Base-by-base conservation (phyloP, 2,888 invertebrate genomes). In the Oxytorus armatus region DNA sequence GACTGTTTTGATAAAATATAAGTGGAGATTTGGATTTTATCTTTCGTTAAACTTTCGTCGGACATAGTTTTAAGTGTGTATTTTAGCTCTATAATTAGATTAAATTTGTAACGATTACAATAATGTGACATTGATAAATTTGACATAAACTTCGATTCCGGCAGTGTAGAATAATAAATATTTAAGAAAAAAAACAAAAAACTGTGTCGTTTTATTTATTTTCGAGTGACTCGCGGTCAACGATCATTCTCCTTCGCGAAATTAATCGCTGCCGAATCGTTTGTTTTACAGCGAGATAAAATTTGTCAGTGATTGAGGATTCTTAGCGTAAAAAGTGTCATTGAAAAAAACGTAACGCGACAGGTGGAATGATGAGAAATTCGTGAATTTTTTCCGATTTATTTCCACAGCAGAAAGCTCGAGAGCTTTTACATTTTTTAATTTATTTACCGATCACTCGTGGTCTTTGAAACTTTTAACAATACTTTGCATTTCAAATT, bases 171-270 rank as follows among this genome's bases (percentile, higher is more conserved):
- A 73, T 42, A 61, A 68, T 68, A 47, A 68, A 73, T 33, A 53
- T 33, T 25, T 66, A 51, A 18, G 74, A 69, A 61, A 69, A 69
- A 39, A 36, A 68, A n/a, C 8, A 23, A 39, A 49, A 39, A 14
- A 8, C 10, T 16, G 7, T 11, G 36, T 36, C 57, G 1, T 7
- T 63, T n/a, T 21, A 18, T 53, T n/a, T 25, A 55, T 1, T 21
- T 55, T 63, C 10, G 33, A 33, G 51, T n/a, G n/a, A n/a, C n/a
- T n/a, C n/a, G 61, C 44, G 18, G 44, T 65, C 73, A 63, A 18
- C 63, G 78, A 79, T 79, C 74, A 79, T 79, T 79, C 69, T 79
- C 78, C 69, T 79, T 79, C 69, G 51, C 8, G 61, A n/a, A n/a
- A 39, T 47, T 47, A 14, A 44, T 68, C 47, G 74, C 53, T 55